Conservation (phyloP, 2,797 vertebrate species). For the Molossus alvarezi region DNA sequence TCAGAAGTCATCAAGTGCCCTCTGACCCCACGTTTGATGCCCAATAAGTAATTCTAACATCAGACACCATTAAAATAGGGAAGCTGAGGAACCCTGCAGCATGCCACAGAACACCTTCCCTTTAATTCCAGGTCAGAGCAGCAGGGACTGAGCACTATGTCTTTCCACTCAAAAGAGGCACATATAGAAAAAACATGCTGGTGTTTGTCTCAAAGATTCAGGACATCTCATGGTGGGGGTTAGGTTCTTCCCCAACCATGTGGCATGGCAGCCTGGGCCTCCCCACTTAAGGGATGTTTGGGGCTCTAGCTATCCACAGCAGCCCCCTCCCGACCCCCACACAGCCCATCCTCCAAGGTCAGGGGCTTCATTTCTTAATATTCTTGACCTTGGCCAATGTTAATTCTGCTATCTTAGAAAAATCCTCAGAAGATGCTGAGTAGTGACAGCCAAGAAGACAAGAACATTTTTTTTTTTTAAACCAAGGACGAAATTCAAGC, state of each 20-base stretch:
- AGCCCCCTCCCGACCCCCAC: not conserved
- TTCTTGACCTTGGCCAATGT: constrained; percentile 23
- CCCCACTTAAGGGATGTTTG: not conserved
- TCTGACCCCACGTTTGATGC: not conserved
- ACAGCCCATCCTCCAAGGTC: not conserved
- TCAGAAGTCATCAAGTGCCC: not conserved
- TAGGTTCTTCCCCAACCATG: not conserved
- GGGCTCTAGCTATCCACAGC: not conserved
- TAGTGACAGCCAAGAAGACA: constrained; percentile 44
- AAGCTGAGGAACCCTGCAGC: not conserved
- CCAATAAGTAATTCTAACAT: not conserved
- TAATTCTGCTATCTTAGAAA: constrained; percentile 7
- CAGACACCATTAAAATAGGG: not conserved
- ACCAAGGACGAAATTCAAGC: constrained; percentile 67
- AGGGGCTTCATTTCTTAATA: not conserved
- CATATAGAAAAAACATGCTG: not conserved
- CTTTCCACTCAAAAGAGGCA: not conserved
- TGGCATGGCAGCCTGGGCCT: not conserved
- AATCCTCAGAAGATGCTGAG: constrained; percentile 48
- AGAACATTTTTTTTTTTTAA: constrained; percentile 19
- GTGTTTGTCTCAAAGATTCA: not conserved
- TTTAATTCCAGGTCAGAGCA: not conserved
- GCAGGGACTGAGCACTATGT: not conserved
- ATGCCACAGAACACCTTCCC: not conserved
- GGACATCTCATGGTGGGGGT: not conserved